Evolutionary conservation across 2,113 vertebrate genomes (phyloP), one percentile per base, ranked within the genome.

Genomic region (Siniperca knerii): DNA sequence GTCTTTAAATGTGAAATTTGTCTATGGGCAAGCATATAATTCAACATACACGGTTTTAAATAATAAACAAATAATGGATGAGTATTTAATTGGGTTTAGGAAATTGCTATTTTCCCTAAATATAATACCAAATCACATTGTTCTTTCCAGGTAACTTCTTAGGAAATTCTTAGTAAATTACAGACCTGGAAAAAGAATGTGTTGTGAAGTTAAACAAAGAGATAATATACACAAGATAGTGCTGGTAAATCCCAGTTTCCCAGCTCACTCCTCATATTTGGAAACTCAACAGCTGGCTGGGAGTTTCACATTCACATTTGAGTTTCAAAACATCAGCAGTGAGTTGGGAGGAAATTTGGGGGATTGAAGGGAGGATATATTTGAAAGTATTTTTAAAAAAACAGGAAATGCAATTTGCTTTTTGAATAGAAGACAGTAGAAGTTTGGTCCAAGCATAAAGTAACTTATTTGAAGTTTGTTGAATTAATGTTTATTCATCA

Each of bases 261-360:
- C n/a, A 65, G 25, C 35, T 77, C 6, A 60, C 9, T 35, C n/a
- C 23, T 37, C 8, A 20, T 10, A 44, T 40, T 46, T 20, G 57
- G 3, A 58, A 35, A 42, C n/a, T 11, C 25, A 46, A 35, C 40
- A 37, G 15, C 0, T 0, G 16, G 60, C 23, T 72, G 64, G 8
- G 52, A n/a, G 20, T 40, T 69, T 77, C 37, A 61, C 46, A 33
- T 79, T 81, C 67, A 84, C 8, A 33, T 75, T 75, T 64, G 16
- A 62, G 20, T 65, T 84, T 83, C 33, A 72, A 33, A 70, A 33
- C 23, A 52, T 48, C 46, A 68, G 18, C 52, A 46, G 20, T 57
- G 25, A 82, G 33, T 42, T 40, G 12, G 35, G 37, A 77, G 40
- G 54, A 54, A 42, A 57, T 50, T 21, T 44, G 4, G 23, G 13